Conservation (phyloP, 1,140 invertebrate genomes). For the Brachionus manjavacas region DNA sequence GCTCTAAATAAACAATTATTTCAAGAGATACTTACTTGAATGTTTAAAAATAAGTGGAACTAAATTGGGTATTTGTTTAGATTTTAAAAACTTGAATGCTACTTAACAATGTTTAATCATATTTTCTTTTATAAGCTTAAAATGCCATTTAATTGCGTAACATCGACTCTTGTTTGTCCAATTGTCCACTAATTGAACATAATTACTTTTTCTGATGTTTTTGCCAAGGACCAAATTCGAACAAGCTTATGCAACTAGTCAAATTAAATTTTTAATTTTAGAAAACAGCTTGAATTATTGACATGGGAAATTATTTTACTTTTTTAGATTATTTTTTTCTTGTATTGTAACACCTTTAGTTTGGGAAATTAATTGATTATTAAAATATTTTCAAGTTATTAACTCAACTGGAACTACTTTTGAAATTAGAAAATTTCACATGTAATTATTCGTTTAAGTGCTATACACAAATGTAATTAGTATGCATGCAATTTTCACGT, state of each 20-base stretch:
- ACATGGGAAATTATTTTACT: not conserved
- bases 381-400: not conserved
- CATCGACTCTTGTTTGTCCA: not conserved
- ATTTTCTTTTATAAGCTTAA: conserved; percentile 6
- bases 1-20: not conserved
- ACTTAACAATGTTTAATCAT: not conserved
- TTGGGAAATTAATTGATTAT: not conserved
- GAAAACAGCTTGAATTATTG: not conserved
- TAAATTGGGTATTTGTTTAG: not conserved
- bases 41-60: not conserved
- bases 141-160: not conserved
- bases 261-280: not conserved
- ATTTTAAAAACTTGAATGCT: not conserved
- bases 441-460: not conserved
- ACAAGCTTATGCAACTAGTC: not conserved
- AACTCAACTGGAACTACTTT: not conserved
- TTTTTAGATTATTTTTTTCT: not conserved
- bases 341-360: not conserved
- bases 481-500: not conserved
- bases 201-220: not conserved
- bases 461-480: not conserved
- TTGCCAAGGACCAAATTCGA: not conserved
- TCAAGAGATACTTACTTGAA: not conserved
- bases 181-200: not conserved
- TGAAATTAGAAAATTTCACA: not conserved